Base-by-base conservation (phyloP, 2,797 vertebrate species). In the Sandelia bainsii region DNA sequence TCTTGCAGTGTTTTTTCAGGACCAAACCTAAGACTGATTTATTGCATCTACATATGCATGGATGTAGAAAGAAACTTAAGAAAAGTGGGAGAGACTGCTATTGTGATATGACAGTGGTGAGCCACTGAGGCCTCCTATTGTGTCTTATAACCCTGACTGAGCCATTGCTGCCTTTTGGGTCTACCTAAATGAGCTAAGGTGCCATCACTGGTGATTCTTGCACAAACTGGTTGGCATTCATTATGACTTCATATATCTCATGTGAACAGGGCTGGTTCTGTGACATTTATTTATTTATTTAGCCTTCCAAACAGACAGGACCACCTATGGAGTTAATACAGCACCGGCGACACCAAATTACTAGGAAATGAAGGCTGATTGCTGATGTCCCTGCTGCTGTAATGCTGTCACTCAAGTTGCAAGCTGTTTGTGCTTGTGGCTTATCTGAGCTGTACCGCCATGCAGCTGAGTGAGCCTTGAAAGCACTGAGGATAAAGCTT, bases 331-430 rank as follows among this genome's bases (percentile, higher is more conserved):
- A 73, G 90, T 76, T 90, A 91, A 92, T 90, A 62, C 64, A 77
- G 81, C 72, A 13, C 69, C 51, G 11, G 79, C 69, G 53, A 86
- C 82, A 77, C 76, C 72, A 89, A 87, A 91, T 92, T 89, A 85
- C 79, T 44, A 69, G 88, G 90, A 92, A 91, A 92, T 93, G 86
- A 91, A 80, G 56, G 68, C 75, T 92, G 91, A 93, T 91, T 93
- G 88, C 87, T 72, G 87, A 87, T 88, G 75, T 66, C 81, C 87
- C 82, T 76, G 85, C 86, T 86, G 85, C 80, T 80, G 77, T 53
- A 66, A 59, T 69, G 79, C 91, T 22, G 75, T 91, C 89, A 91
- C 72, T 92, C 91, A 92, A 86, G 83, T 69, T 56, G 56, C 76
- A 82, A 83, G 78, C 90, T 90, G 87, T 86, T 87, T 62, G 68